Percentiles rank a stretch among this genome's conserved stretches.
These are phyloP conservation scores for Volucella inanis DNA, from an alignment of 2,888 invertebrate genomes.

Conservation along the genomic window DNA sequence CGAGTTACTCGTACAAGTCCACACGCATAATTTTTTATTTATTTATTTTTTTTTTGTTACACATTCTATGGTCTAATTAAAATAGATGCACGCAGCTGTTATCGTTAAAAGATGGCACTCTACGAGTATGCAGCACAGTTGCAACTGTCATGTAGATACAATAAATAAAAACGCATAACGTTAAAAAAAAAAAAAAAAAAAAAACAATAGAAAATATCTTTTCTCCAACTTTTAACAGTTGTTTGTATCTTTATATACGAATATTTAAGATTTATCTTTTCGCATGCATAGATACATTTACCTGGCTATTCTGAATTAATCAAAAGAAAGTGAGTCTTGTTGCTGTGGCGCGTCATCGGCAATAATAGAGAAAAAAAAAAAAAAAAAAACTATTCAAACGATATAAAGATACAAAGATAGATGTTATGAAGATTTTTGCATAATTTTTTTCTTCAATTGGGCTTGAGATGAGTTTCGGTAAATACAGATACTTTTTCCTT, in stretches of 20 bases:
- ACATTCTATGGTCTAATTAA: conserved; percentile 24
- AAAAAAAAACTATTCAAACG: no score
- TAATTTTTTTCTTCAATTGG: no score
- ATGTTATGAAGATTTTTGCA: no score
- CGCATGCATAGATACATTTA: not conserved
- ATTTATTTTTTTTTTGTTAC: not conserved
- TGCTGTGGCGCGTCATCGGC: not conserved
- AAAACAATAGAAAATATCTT: not conserved
- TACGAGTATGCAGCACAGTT: conserved; percentile 1
- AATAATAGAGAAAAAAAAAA: not conserved
- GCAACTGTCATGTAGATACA: conserved; percentile 27
- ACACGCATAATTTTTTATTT: conserved; percentile 21
- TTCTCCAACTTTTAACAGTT: conserved; percentile 5
- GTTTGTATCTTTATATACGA: not conserved
- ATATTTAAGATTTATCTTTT: not conserved
- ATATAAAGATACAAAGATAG: no score
- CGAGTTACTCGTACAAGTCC: not conserved
- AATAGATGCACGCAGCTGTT: conserved; percentile 41
- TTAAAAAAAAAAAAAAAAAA: not conserved
- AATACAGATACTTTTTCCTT: conserved; percentile 19
- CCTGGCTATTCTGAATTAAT: conserved; percentile 41
- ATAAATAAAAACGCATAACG: conserved; percentile 1
- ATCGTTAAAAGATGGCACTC: not conserved
- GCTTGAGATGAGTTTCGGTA: no score
- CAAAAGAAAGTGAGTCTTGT: conserved; percentile 54